A percentile compares a stretch with the other conserved stretches of the same genome.
Evolutionary conservation across 2,113 vertebrate genomes (phyloP).

Genomic region (western clawed frog (Xenopus tropicalis)): DNA sequence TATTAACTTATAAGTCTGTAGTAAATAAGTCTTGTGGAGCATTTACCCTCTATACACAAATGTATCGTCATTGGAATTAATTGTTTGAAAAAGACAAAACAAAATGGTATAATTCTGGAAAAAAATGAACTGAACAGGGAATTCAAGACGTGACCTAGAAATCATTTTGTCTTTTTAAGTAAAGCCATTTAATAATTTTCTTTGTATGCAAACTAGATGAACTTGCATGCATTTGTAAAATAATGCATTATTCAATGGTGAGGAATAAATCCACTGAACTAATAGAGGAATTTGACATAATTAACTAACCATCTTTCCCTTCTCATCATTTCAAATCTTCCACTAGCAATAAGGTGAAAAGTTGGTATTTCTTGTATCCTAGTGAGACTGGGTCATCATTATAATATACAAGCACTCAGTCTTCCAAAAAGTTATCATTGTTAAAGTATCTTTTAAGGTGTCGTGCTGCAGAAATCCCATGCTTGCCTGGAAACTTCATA

Average conservation of each 20-base stretch:
- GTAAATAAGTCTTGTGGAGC: no score
- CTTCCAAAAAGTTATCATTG: not conserved
- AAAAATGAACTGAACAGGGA: no score
- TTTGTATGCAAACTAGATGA: not conserved
- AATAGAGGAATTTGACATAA: conserved; percentile 49
- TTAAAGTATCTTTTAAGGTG: conserved; percentile 6
- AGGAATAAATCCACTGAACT: conserved; percentile 59
- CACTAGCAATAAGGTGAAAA: conserved; percentile 41
- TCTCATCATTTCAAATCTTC: conserved; percentile 50
- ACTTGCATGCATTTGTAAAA: conserved; percentile 49
- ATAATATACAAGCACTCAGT: not conserved
- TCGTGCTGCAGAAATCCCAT: not conserved
- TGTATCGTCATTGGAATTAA: no score
- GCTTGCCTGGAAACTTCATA: conserved; percentile 23
- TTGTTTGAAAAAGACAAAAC: no score
- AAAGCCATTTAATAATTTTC: conserved; percentile 53
- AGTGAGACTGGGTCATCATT: conserved; percentile 28
- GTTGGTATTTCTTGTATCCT: conserved; percentile 25
- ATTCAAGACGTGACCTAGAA: conserved; percentile 55
- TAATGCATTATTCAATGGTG: conserved; percentile 52
- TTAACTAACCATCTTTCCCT: conserved; percentile 55
- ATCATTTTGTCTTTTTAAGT: conserved; percentile 51
- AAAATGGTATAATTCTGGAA: no score
- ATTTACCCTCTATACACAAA: no score
- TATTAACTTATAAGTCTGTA: no score